Percentiles rank a stretch among this genome's conserved stretches.
These are phyloP conservation scores for Aratinga solstitialis DNA, from an alignment of 2,797 vertebrate genomes.

Conservation along the genomic window DNA sequence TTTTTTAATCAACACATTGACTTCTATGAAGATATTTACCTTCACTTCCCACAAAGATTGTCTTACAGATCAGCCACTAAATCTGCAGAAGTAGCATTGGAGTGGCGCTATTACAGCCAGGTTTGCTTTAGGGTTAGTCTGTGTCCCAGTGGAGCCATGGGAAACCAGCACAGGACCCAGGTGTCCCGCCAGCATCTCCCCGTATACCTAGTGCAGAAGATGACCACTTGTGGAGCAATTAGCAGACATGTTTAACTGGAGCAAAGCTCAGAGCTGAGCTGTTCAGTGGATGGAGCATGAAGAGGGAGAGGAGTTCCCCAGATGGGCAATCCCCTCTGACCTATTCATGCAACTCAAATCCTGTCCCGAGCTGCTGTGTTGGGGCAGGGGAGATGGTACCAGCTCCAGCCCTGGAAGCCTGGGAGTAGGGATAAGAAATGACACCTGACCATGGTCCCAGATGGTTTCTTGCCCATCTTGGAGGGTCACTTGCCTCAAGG, in stretches of 20 bases:
- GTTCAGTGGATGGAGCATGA: accelerated
- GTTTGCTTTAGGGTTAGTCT: background rate
- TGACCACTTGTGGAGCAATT: background rate
- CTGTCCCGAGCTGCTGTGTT: background rate
- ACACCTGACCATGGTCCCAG: accelerated
- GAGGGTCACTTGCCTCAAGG: background rate
- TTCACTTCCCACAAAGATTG: slow-evolving; percentile 52
- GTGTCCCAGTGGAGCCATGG: background rate
- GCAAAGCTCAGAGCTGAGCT: background rate
- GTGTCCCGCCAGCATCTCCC: background rate
- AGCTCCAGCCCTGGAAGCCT: background rate
- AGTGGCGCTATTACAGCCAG: background rate
- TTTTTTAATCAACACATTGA: slow-evolving; percentile 55
- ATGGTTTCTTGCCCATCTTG: background rate
- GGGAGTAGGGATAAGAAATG: background rate
- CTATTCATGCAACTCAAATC: background rate
- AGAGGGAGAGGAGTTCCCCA: background rate
- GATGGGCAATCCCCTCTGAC: background rate
- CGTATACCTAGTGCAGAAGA: background rate
- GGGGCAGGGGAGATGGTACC: background rate
- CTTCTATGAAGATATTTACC: slow-evolving; percentile 16
- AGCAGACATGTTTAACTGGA: background rate
- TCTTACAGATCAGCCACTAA: slow-evolving; percentile 23
- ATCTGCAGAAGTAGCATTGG: background rate
- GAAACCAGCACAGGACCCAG: background rate